Evolutionary conservation across 2,888 invertebrate species (phyloP).

Genomic region (Brassicogethes aeneus): DNA sequence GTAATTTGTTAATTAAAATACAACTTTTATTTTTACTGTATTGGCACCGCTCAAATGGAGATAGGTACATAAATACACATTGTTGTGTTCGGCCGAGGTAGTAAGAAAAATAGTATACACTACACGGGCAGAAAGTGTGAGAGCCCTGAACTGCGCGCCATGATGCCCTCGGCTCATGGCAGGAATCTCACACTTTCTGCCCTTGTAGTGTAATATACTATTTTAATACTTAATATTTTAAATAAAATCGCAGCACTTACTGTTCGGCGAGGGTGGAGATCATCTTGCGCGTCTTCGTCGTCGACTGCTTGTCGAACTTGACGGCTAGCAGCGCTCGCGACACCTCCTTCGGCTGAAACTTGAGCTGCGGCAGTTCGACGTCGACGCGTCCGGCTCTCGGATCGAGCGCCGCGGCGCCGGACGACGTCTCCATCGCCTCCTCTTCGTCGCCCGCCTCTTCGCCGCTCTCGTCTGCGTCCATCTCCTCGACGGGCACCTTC

Average conservation of each 20-base stretch:
- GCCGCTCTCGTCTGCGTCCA: slow-evolving; percentile 26
- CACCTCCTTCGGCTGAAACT: slow-evolving; percentile 52
- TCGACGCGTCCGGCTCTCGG: slow-evolving; percentile 75
- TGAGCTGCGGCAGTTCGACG: slow-evolving; percentile 60
- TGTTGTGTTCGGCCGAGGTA: too few species aligned
- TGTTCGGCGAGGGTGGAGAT: slow-evolving; percentile 45
- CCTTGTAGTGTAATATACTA: too few species aligned
- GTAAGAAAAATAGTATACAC: too few species aligned
- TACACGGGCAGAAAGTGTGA: too few species aligned
- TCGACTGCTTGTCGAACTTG: slow-evolving; percentile 44
- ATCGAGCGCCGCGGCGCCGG: slow-evolving; percentile 45
- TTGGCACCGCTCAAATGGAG: too few species aligned
- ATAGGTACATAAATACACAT: too few species aligned
- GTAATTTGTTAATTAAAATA: too few species aligned
- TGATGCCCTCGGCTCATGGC: too few species aligned
- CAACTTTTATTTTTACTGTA: too few species aligned
- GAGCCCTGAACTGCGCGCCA: too few species aligned
- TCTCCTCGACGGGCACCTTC: slow-evolving; percentile 39
- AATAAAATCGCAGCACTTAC: slow-evolving; percentile 35
- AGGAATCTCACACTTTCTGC: too few species aligned
- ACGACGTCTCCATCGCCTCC: slow-evolving; percentile 17
- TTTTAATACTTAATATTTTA: too few species aligned
- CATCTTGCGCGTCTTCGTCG: slow-evolving; percentile 48
- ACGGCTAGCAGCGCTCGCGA: slow-evolving; percentile 45
- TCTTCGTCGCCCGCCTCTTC: slow-evolving; percentile 21